Base-by-base conservation (phyloP, 1,140 invertebrate genomes). In the Tribolium madens region DNA sequence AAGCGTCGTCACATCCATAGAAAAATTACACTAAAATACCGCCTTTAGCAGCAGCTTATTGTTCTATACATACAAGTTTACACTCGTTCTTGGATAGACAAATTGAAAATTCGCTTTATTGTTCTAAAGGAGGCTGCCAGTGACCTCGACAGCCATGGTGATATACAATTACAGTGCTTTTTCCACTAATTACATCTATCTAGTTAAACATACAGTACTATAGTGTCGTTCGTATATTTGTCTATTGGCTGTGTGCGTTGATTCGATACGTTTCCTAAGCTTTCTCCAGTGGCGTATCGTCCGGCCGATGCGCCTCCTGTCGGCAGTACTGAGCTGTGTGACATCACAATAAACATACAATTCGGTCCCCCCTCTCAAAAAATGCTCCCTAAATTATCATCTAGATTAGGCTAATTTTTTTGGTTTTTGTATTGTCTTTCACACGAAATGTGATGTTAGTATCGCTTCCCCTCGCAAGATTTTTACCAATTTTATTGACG, bases 221-320 rank as follows among this genome's bases (percentile, higher is more conserved):
- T 53, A 69, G 77, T 78, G 77, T 78, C 69, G 69, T 73, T 81
- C 73, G 77, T 81, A n/a, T n/a, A 83, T 81, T 81, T 83, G 79
- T 81, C 81, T 83, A 83, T 76, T 77, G 79, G 80, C 79, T 78
- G 80, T 83, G 81, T 79, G 81, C 80, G 80, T 83, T 78, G 76
- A 60, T 46, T 77, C 26, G 48, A 57, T 73, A 77, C 76, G 57
- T 36, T 64, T 77, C 71, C 60, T 50, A 74, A 77, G 76, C 76
- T 68, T 64, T 69, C 76, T 77, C 26, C 70, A 64, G 60, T 48
- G 48, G 17, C 33, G 48, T 36, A 75, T 71, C 69, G 21, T 48
- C 42, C 36, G 69, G 33, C 2, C 21, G 9, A 60, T 26, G 53
- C 53, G 48, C 70, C 53, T 71, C 17, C 48, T 69, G 17, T 73